Evolutionary conservation across 2,888 invertebrate genomes (phyloP).

Genomic region (Nomada fabriciana): DNA sequence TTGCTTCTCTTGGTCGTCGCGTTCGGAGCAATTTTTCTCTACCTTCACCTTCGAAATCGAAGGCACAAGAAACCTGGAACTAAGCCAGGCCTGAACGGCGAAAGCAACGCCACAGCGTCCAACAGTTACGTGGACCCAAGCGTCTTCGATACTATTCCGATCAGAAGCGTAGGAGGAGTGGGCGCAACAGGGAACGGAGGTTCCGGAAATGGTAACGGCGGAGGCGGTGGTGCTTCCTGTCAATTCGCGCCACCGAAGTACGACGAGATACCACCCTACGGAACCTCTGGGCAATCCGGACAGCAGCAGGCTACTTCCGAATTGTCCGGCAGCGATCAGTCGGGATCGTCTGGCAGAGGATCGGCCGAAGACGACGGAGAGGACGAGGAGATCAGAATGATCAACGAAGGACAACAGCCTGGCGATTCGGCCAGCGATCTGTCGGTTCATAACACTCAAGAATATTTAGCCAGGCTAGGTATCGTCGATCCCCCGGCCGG

Average conservation of each 20-base stretch:
- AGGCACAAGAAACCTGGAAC: slow-evolving; percentile 90
- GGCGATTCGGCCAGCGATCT: slow-evolving; percentile 93
- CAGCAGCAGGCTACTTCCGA: slow-evolving; percentile 90
- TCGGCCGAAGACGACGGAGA: slow-evolving; percentile 98
- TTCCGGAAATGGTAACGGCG: slow-evolving; percentile 84
- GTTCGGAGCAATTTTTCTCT: slow-evolving; percentile 94
- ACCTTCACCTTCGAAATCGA: slow-evolving; percentile 93
- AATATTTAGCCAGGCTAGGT: slow-evolving; percentile 96
- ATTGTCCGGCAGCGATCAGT: slow-evolving; percentile 96
- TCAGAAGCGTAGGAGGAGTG: slow-evolving; percentile 88
- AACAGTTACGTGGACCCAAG: slow-evolving; percentile 95
- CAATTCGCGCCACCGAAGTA: slow-evolving; percentile 96
- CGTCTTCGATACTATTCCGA: slow-evolving; percentile 95
- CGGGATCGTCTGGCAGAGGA: slow-evolving; percentile 97
- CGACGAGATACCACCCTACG: slow-evolving; percentile 95
- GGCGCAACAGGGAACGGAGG: slow-evolving; percentile 84
- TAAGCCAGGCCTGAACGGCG: slow-evolving; percentile 91
- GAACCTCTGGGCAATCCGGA: slow-evolving; percentile 89
- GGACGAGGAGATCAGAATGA: slow-evolving; percentile 99
- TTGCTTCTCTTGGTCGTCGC: slow-evolving; percentile 92
- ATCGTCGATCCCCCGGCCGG: slow-evolving; percentile 93
- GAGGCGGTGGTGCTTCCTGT: slow-evolving; percentile 81
- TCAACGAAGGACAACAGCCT: slow-evolving; percentile 95
- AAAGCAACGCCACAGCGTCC: slow-evolving; percentile 89
- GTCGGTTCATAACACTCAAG: slow-evolving; percentile 97